These are phyloP conservation scores for Halocynthia aurantium DNA, from an alignment of 23 tunicate genomes.

Conservation along the genomic window DNA sequence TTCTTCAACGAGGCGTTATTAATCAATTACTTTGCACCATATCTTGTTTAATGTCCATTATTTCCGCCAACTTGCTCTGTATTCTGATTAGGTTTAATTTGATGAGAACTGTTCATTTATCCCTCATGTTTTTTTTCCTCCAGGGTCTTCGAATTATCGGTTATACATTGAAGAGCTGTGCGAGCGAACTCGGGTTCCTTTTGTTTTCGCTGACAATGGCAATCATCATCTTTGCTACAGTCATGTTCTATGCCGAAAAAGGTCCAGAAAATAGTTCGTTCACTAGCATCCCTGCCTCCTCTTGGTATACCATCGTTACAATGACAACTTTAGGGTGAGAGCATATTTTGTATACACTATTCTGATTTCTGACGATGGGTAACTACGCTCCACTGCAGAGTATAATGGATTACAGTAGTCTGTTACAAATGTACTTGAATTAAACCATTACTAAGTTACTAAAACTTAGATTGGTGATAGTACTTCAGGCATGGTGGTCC, in stretches of 20 bases:
- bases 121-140: not conserved
- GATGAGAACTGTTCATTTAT: not conserved
- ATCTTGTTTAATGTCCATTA: not conserved
- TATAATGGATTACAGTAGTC: too few species aligned
- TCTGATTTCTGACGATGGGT: not conserved
- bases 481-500: too few species aligned
- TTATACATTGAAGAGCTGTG: constrained; percentile 96
- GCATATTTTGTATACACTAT: not conserved
- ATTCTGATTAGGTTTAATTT: too few species aligned
- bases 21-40: not conserved
- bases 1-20: not conserved
- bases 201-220: constrained; percentile 96
- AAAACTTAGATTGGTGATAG: too few species aligned
- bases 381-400: too few species aligned
- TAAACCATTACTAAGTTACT: too few species aligned
- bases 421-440: too few species aligned
- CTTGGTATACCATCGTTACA: constrained; percentile 98
- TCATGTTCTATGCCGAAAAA: constrained; percentile 97
- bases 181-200: constrained; percentile 90
- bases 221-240: constrained; percentile 97
- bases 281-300: constrained; percentile 84
- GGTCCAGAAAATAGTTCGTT: constrained; percentile 70
- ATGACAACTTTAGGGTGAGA: constrained; percentile 99
- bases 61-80: too few species aligned
- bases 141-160: constrained; percentile 96